These are phyloP conservation scores for Elegia similella DNA, from an alignment of 2,888 invertebrate species.

Conservation along the genomic window DNA sequence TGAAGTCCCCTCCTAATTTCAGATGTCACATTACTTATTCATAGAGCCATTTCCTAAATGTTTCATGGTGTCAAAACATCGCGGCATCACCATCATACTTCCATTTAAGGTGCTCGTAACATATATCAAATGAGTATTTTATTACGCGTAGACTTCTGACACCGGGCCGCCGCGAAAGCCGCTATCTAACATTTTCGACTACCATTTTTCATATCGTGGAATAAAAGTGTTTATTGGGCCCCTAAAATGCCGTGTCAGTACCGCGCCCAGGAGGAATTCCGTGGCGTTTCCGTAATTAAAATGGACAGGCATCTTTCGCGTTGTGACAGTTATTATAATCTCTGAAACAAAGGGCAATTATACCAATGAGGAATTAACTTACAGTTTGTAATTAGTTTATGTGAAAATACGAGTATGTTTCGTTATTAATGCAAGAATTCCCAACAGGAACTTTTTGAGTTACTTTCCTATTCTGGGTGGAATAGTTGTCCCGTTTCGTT, in stretches of 20 bases:
- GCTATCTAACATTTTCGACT: conserved; percentile 21
- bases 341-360: conserved; percentile 48
- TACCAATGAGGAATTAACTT: conserved; percentile 44
- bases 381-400: conserved; percentile 17
- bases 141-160: conserved; percentile 27
- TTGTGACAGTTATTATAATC: conserved; percentile 47
- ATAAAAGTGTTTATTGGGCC: conserved; percentile 58
- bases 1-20: conserved; percentile 11
- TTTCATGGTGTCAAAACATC: conserved; percentile 36
- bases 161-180: conserved; percentile 10
- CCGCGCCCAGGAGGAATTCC: conserved; percentile 40
- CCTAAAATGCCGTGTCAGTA: conserved; percentile 43
- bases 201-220: conserved; percentile 46
- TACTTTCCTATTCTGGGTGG: not conserved
- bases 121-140: conserved; percentile 20
- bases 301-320: conserved; percentile 55
- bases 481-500: not conserved
- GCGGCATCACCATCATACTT: conserved; percentile 35
- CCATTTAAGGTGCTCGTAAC: conserved; percentile 32
- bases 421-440: conserved; percentile 1
- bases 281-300: conserved; percentile 61
- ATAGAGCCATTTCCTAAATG: conserved; percentile 21
- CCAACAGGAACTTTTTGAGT: not conserved
- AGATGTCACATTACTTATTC: conserved; percentile 20
- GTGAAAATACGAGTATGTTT: not conserved